phyloP scores from a whole-genome alignment of 2,797 vertebrate genomes.

The Cetoscarus ocellatus region DNA sequence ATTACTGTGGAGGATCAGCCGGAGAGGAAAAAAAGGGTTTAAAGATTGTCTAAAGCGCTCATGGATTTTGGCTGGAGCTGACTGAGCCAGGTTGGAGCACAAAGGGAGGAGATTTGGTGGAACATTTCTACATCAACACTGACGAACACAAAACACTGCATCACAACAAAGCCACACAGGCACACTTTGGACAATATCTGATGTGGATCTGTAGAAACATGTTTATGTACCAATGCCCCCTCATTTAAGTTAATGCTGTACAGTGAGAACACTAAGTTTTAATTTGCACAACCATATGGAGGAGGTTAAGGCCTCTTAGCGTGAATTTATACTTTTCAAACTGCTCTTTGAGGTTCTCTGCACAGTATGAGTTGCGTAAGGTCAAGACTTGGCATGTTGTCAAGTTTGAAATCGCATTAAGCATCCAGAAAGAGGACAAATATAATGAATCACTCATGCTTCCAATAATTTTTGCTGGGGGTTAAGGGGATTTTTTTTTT shows the following conservation, averaged over 20 bases:
- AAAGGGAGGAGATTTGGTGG: constrained; percentile 53
- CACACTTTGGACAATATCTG: background rate
- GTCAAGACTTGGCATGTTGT: too few relatives aligned
- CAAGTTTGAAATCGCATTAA: too few relatives aligned
- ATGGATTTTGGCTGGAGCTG: constrained; percentile 60
- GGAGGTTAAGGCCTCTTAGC: too few relatives aligned
- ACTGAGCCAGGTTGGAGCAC: constrained; percentile 51
- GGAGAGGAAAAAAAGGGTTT: constrained; percentile 63
- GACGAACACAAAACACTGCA: constrained; percentile 28
- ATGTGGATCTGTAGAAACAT: constrained; percentile 13
- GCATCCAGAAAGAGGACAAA: too few relatives aligned
- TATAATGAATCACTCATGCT: too few relatives aligned
- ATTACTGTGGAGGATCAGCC: constrained; percentile 67
- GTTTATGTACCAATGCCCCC: constrained; percentile 7
- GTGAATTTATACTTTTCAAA: too few relatives aligned
- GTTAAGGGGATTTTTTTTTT: too few relatives aligned
- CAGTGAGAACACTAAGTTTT: background rate
- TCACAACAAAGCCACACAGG: constrained; percentile 31
- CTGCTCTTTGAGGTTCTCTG: too few relatives aligned
- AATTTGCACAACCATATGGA: too few relatives aligned
- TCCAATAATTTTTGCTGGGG: too few relatives aligned
- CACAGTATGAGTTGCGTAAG: too few relatives aligned
- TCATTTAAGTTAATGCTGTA: background rate
- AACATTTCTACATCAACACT: constrained; percentile 29
- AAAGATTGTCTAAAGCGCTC: constrained; percentile 53